phyloP scores from a whole-genome alignment of 2,797 vertebrate genomes.

The Enteromius anoplus region DNA sequence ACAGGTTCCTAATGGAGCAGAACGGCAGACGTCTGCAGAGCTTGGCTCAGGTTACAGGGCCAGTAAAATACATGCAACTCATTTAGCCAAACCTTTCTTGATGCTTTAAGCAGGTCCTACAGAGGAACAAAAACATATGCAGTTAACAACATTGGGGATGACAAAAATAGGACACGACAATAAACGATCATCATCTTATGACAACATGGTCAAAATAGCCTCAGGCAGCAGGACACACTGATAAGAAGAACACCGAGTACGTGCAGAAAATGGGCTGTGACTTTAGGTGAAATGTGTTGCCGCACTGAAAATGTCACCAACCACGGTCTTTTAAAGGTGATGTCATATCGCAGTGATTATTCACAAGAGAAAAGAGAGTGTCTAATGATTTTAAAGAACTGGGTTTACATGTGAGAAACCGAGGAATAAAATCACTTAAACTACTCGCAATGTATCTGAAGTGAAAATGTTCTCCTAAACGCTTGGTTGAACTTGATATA shows the following conservation, averaged over 20 bases:
- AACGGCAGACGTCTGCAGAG: slow-evolving; percentile 22
- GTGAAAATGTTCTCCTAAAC: slow-evolving; percentile 21
- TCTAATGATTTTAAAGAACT: not conserved
- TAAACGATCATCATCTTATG: not conserved
- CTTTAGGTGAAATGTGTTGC: slow-evolving; percentile 15
- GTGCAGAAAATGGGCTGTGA: slow-evolving; percentile 2
- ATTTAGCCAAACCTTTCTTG: slow-evolving; percentile 4
- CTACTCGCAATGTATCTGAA: not conserved
- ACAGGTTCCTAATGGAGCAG: slow-evolving; percentile 46
- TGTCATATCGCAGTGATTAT: not conserved
- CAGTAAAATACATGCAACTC: slow-evolving; percentile 22
- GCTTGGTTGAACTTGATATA: slow-evolving; percentile 29
- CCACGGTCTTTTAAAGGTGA: not conserved
- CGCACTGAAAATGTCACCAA: slow-evolving; percentile 1
- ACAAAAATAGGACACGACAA: slow-evolving; percentile 6
- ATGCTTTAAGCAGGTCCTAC: slow-evolving; percentile 4
- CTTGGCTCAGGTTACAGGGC: slow-evolving; percentile 39
- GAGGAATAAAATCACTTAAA: too few relatives aligned
- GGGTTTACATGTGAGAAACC: not conserved
- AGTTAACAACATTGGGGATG: not conserved
- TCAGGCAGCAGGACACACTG: not conserved
- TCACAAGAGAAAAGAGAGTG: not conserved
- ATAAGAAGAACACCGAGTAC: not conserved
- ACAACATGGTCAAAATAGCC: not conserved
- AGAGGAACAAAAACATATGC: slow-evolving; percentile 1